Base-by-base conservation (phyloP, 1,140 invertebrate species). In the Drosophila cardini region DNA sequence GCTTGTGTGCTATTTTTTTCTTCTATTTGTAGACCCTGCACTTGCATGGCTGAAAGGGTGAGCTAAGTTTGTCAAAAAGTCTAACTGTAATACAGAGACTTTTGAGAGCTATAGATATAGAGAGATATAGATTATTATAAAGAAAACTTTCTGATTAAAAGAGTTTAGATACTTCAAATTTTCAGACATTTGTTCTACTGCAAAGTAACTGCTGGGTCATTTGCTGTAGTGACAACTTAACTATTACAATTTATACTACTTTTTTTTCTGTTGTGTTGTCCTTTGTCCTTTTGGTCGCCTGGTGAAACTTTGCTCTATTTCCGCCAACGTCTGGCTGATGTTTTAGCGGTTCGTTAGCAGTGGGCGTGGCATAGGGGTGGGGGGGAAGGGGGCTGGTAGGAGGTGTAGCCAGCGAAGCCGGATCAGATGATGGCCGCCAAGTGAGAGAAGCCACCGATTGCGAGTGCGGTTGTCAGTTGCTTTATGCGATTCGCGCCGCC, bases 221-320 rank as follows among this genome's bases (percentile, higher is more conserved):
- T 26, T 26, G 5, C 21, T 4, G 21, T 26, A 3, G 21, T 3
- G 21, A 2, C 4, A 0, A 5, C 21, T 26, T 21, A 2, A 21
- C 3, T 21, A 21, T 21, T 1, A 2, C 21, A 1, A 2, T 26
- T 26, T 5, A 26, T 26, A 26, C 21, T 26, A 5, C 21, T 81
- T 86, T 61, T 55, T 9, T 0, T 38, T 64, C 21, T 15, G 56
- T 43, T 38, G 40, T 61, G 38, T 60, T 62, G 71, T 34, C 13
- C 68, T 72, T 69, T 76, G 64, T 85, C 26, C 65, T 36, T 32
- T 80, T 80, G 72, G 69, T 72, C 62, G 57, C 46, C 43, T 60
- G 60, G 52, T 11, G 57, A 55, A 79, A 87, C 80, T 87, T 86
- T 86, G 83, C 83, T 86, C 83, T 87, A 87, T 87, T 87, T 86